Base-by-base conservation (phyloP, 2,113 vertebrate genomes). In the Herpailurus yagouaroundi region DNA sequence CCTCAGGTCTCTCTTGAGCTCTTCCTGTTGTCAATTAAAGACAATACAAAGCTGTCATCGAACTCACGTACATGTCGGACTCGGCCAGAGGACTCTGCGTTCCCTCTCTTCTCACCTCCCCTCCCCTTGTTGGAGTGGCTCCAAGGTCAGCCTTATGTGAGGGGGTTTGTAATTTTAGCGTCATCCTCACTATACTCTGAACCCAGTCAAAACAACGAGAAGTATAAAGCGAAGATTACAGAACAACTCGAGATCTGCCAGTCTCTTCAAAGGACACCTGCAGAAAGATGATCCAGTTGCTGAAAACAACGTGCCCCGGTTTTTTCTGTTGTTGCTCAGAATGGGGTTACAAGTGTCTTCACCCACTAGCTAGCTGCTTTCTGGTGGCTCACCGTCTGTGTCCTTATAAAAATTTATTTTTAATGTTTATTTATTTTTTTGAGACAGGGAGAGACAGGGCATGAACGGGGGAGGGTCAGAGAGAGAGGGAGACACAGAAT, bases 1-100 rank as follows among this genome's bases (percentile, higher is more conserved):
- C 98, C 99, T 98, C 79, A 99, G 98, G 98, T 99, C 99, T 97
- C 98, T 99, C 98, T 98, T 99, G 98, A 99, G 98, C 98, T 99
- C 99, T 98, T 99, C 99, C 99, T 99, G 97, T 91, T 94, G 85
- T 48, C 80, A 64, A 57, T 95, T 73, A 97, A 98, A 97, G 29
- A 91, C 77, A 98, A 97, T n/a, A 97, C 97, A 57, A 97, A 96
- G 97, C 15, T 18, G 89, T 94, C 74, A 85, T 64, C n/a, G 29
- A 52, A 83, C 92, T 84, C 84, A 25, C 11, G 41, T 33, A 63
- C 63, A 71, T 7, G n/a, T 7, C 57, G 1, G 9, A 33, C 31
- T 69, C 88, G 84, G 91, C 82, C 69, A 91, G 38, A 95, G 38
- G 36, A 84, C 48, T 2, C 41, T 25, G 60, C 0, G 4, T 25